Percentiles rank a stretch among this genome's conserved stretches.
Conservation (phyloP, 2,888 invertebrate species). For the Watsonalla binaria region DNA sequence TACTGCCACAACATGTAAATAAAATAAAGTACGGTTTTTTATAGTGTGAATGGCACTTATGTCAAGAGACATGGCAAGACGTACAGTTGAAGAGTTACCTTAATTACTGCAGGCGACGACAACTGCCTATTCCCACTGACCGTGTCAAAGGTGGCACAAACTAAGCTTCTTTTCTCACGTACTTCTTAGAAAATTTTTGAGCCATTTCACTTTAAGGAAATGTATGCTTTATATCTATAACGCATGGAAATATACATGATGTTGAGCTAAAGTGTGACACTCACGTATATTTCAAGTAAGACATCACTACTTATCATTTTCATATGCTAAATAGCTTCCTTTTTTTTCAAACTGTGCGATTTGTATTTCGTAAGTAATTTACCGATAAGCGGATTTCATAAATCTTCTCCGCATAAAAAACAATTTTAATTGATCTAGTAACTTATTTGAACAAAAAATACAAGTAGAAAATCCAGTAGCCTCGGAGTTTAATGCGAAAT, state of each 20-base stretch:
- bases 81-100: conserved; percentile 37
- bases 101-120: conserved; percentile 52
- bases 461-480: conserved; percentile 27
- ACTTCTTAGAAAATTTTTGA: conserved; percentile 16
- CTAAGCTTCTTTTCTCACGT: conserved; percentile 47
- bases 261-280: no score
- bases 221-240: neutral
- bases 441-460: conserved; percentile 17
- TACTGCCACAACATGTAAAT: conserved; percentile 23
- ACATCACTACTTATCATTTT: no score
- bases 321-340: no score
- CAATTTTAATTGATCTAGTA: conserved; percentile 9
- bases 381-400: conserved; percentile 8
- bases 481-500: conserved; percentile 42
- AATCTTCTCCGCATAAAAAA: conserved; percentile 8
- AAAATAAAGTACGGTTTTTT: conserved; percentile 45
- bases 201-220: conserved; percentile 6
- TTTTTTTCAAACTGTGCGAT: no score
- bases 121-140: conserved; percentile 33
- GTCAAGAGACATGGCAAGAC: conserved; percentile 21
- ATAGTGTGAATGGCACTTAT: conserved; percentile 49
- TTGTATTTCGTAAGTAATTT: no score
- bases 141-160: conserved; percentile 57
- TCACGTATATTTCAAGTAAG: no score
- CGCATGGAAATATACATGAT: neutral